Evolutionary conservation across 1,140 invertebrate species (phyloP), one percentile per base, ranked within the genome.

Genomic region (Elysia chlorotica): DNA sequence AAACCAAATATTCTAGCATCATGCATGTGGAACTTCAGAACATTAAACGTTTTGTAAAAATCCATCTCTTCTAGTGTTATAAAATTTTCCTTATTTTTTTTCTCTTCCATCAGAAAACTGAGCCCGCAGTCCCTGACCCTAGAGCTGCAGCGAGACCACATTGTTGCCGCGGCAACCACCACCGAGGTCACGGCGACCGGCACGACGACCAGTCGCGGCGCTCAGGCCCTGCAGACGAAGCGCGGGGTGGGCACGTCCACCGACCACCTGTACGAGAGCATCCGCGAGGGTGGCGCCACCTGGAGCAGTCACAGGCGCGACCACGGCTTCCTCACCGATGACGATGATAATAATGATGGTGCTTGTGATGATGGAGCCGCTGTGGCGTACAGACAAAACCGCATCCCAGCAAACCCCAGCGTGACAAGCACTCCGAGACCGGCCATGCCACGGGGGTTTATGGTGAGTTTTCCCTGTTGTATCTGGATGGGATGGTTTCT

Each of bases 191-290:
- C 56, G 2, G 25, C 68, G 6, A 38, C 56, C 1, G 35, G 35
- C 19, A 5, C 54, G 23, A 25, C n/a, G 41, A 48, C 41, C 41
- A 48, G 10, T 10, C 41, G n/a, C n/a, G 41, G 10, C 41, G 10
- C n/a, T 48, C 10, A 14, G 10, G 41, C 10, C 41, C 41, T 14
- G 10, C 25, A 17, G 10, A 17, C 25, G 54, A 70, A 61, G 23
- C 4, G 48, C 23, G 66, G 66, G 17, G 53, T 68, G 28, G 66
- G 66, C 30, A 68, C 66, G 0, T 68, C 66, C 54, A 70, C 68
- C 17, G 68, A 70, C 36, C 53, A 70, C 68, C 21, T 70, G 21
- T 70, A 70, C 33, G 68, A 70, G 36, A 61, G 68, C 53, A 70
- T 70, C 23, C 38, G 10, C n/a, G n/a, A n/a, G n/a, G n/a, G n/a